phyloP scores from a whole-genome alignment of 2,113 vertebrate genomes.

The Rhizomys pruinosus region DNA sequence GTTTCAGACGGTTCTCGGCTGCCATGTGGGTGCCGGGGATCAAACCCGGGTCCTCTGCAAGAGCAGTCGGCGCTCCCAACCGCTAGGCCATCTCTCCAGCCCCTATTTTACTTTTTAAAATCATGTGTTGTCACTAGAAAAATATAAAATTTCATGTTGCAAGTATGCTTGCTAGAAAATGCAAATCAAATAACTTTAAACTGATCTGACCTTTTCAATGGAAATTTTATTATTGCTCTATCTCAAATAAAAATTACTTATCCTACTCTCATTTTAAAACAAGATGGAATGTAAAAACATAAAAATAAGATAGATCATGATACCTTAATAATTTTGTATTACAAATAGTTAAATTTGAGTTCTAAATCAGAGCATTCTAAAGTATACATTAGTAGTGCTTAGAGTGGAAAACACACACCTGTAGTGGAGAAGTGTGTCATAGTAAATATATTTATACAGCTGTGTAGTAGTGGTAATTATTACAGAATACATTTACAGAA shows the following conservation, averaged over 20 bases:
- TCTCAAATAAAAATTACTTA: constrained; percentile 54
- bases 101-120: constrained; percentile 40
- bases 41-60: too few relatives aligned
- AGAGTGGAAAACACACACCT: constrained; percentile 82
- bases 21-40: too few relatives aligned
- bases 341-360: constrained; percentile 61
- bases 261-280: not conserved
- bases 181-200: constrained; percentile 56
- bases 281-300: constrained; percentile 33
- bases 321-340: constrained; percentile 46
- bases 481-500: constrained; percentile 73
- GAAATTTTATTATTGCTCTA: constrained; percentile 48
- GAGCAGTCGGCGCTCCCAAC: too few relatives aligned
- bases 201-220: constrained; percentile 31
- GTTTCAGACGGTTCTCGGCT: too few relatives aligned
- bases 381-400: constrained; percentile 67
- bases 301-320: constrained; percentile 50
- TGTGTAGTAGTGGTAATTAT: constrained; percentile 79
- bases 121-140: constrained; percentile 37
- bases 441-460: constrained; percentile 86
- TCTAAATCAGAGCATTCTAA: constrained; percentile 68
- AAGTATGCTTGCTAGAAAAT: constrained; percentile 32
- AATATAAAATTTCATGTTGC: not conserved
- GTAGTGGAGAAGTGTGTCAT: constrained; percentile 78
- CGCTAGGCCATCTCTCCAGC: too few relatives aligned